phyloP scores from a whole-genome alignment of 2,888 invertebrate genomes.

The Heliconius charithonia region DNA sequence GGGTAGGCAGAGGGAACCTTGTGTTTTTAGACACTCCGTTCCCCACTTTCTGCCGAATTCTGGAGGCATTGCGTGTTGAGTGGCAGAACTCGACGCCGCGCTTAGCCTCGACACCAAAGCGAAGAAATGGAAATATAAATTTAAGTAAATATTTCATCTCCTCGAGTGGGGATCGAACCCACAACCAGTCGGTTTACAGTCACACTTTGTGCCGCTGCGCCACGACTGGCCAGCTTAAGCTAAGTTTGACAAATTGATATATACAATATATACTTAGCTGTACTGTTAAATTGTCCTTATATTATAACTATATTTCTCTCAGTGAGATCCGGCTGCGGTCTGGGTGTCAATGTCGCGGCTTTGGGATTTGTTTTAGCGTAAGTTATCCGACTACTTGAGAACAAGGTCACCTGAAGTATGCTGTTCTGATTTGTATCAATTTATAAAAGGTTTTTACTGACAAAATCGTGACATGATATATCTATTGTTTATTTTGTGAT shows the following conservation, averaged over 20 bases:
- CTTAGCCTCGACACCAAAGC: too few species aligned
- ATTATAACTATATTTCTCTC: slow-evolving; percentile 50
- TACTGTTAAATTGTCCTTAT: slow-evolving; percentile 39
- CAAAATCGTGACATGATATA: background rate
- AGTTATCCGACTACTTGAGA: slow-evolving; percentile 23
- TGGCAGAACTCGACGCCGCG: too few species aligned
- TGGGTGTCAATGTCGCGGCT: slow-evolving; percentile 71
- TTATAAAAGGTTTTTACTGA: slow-evolving; percentile 1
- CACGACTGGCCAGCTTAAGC: background rate
- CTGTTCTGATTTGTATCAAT: slow-evolving; percentile 6
- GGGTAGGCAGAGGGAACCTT: too few species aligned
- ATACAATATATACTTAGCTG: background rate
- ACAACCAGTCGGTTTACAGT: too few species aligned
- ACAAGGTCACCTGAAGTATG: slow-evolving; percentile 1
- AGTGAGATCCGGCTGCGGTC: slow-evolving; percentile 72
- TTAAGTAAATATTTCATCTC: too few species aligned
- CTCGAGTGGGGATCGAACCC: too few species aligned
- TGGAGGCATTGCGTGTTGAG: too few species aligned
- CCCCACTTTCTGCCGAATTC: too few species aligned
- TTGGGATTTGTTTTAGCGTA: slow-evolving; percentile 43
- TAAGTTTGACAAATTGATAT: slow-evolving; percentile 27
- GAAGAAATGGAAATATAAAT: too few species aligned
- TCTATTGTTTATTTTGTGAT: too few species aligned
- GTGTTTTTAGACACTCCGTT: too few species aligned
- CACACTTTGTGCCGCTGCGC: too few species aligned